Evolutionary conservation across 2,797 vertebrate species (phyloP), one percentile per base, ranked within the genome.

Genomic region (Eulemur coronatus): DNA sequence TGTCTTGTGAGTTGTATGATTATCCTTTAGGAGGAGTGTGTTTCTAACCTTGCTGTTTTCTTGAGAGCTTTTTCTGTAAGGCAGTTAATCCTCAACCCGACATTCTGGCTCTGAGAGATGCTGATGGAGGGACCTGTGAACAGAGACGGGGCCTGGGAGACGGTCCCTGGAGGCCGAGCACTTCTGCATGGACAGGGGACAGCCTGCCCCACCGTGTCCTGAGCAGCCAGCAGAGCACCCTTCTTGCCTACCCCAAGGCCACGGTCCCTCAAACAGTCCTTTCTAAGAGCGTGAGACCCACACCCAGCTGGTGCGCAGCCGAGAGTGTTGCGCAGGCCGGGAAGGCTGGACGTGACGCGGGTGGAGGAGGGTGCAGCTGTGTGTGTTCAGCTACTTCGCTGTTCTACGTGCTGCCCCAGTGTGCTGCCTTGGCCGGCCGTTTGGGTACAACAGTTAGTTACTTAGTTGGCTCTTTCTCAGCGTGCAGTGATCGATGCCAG

Each of bases 271-370:
- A 33, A 13, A 15, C 61, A 17, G 61, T n/a, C 20, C 18, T 10
- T 57, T 24, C 8, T 22, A 22, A 57, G 55, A 57, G 22, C 20
- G 7, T 3, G 55, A 57, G 55, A 24, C 22, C 22, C 55, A 24
- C 7, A 2, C 55, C 22, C 55, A 8, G 55, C 55, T 57, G 55
- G 22, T 3, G 55, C 20, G 6, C 55, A 26, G 57, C 10, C 4
- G 57, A 1, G 33, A 73, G 2, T 57, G 24, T 30, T 22, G 10
- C 22, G 4, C 8, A 10, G 46, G 43, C 22, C 1, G 10, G 57
- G 50, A 9, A 28, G 28, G 20, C 26, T 24, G 1, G 5, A 0
- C 10, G 4, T 0, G 17, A 55, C 7, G 1, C 4, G 0, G 17
- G 12, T 35, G 11, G 15, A 43, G 35, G 5, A 2, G 33, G 30